These are phyloP conservation scores for Cosmia pyralina DNA, from an alignment of 2,888 invertebrate species.

Conservation along the genomic window DNA sequence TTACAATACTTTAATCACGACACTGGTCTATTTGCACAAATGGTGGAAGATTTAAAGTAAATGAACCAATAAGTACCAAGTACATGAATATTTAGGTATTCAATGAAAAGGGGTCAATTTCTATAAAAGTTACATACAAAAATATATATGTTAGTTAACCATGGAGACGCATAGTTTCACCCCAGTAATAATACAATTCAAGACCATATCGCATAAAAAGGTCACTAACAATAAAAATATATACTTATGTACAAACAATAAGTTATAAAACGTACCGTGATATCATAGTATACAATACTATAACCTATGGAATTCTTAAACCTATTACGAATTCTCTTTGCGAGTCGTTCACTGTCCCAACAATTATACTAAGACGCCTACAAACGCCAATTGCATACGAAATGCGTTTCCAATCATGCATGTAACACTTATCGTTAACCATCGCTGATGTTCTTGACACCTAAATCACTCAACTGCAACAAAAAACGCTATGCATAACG, in stretches of 20 bases:
- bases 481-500: conserved; percentile 60
- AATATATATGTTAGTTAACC: too few species aligned
- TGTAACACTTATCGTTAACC: conserved; percentile 43
- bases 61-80: neutral
- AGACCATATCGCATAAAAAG: conserved; percentile 26
- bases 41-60: neutral
- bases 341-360: conserved; percentile 64
- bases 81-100: neutral
- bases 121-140: neutral
- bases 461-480: conserved; percentile 36
- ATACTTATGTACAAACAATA: conserved; percentile 36
- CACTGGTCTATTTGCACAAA: conserved; percentile 29
- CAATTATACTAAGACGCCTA: conserved; percentile 73
- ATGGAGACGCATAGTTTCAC: conserved; percentile 4
- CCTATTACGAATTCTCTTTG: conserved; percentile 67
- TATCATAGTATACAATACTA: conserved; percentile 58
- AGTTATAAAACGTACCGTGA: conserved; percentile 56
- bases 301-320: conserved; percentile 60
- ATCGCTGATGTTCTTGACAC: conserved; percentile 55
- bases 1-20: conserved; percentile 30
- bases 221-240: conserved; percentile 40
- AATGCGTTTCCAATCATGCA: conserved; percentile 52
- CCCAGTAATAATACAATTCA: conserved; percentile 11
- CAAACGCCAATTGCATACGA: conserved; percentile 63
- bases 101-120: neutral